Evolutionary conservation across 2,888 invertebrate genomes (phyloP), one percentile per base, ranked within the genome.

Genomic region (Drosophila neonasuta): DNA sequence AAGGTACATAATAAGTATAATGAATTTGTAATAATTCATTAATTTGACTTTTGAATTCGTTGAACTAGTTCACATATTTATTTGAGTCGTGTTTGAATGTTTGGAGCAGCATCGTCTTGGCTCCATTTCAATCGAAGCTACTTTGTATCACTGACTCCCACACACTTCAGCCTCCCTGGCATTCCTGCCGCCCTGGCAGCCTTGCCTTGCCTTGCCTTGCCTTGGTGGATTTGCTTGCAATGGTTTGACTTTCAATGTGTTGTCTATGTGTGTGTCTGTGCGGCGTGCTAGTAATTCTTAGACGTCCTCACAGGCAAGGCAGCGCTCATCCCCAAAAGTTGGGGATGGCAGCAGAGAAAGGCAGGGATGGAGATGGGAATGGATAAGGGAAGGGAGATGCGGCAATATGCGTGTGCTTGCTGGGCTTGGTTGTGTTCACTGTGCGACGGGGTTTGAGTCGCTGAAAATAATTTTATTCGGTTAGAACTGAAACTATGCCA

Each of bases 401-500:
- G 57, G 64, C 60, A 71, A 77, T 77, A 71, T 74, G 62, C 76
- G 66, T 74, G 58, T 52, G 76, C 65, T 56, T n/a, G 39, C 39
- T 39, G 5, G 39, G 49, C 52, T 42, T n/a, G 36, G 36, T n/a
- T 36, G 32, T 11, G 11, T 13, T 29, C 36, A 11, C 24, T 55
- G n/a, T 34, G 34, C 34, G 17, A 13, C 17, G 57, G 54, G 71
- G 68, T 69, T 78, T 80, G 77, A 77, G 81, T 71, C 76, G 80
- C 76, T 85, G 78, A 79, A 81, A 83, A 86, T 86, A 86, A 85
- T 86, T 86, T 86, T 84, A 86, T 86, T 83, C 81, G 86, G 84
- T 86, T 86, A 83, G 94, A 93, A 93, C 94, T 88, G 94, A 95
- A 96, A 96, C 96, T 96, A 96, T 96, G 96, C 95, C 95, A 96